Evolutionary conservation across 2,113 vertebrate species (phyloP).

Genomic region (Burhinus oedicnemus): DNA sequence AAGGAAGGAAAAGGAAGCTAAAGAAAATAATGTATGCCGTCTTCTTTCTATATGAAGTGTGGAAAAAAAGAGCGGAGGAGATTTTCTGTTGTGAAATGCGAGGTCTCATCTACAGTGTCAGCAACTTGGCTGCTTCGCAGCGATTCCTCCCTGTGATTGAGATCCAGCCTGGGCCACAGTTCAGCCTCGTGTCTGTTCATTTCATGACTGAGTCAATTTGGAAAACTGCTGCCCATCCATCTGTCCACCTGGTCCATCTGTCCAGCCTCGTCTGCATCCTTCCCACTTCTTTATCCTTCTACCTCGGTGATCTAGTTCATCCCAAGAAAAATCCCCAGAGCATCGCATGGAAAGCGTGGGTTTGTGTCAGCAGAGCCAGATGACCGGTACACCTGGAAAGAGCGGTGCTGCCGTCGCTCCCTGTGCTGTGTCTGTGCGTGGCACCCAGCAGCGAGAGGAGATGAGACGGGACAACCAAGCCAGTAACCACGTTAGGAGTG

Average conservation of each 20-base stretch:
- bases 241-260: background rate
- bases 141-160: background rate
- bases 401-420: fast-evolving
- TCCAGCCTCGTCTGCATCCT: background rate
- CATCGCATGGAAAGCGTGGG: fast-evolving
- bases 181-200: background rate
- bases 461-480: background rate
- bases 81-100: background rate
- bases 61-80: background rate
- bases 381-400: fast-evolving
- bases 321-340: background rate
- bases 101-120: background rate
- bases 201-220: background rate
- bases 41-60: background rate
- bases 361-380: background rate
- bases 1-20: slow-evolving; percentile 1
- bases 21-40: background rate
- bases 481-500: background rate
- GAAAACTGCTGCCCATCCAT: background rate
- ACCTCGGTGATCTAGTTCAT: fast-evolving
- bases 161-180: background rate
- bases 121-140: background rate
- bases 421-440: background rate
- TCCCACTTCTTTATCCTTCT: background rate
- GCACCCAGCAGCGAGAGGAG: fast-evolving